phyloP scores from a whole-genome alignment of 1,140 invertebrate species.

The Psilanteris sp. region DNA sequence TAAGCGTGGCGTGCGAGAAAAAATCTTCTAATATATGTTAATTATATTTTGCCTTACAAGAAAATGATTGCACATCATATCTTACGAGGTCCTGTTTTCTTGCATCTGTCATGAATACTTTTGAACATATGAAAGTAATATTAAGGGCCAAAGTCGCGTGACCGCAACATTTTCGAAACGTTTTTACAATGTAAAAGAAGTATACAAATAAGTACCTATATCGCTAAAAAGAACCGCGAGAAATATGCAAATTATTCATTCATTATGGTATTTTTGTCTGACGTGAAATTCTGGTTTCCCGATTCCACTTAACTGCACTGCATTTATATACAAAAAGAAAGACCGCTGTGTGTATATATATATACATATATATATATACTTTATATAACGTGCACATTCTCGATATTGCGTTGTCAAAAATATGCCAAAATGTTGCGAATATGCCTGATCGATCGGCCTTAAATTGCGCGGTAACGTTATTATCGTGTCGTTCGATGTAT shows the following conservation, averaged over 20 bases:
- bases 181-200: conserved; percentile 63
- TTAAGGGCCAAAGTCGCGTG: conserved; percentile 62
- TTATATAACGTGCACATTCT: conserved; percentile 35
- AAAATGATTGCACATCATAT: conserved; percentile 64
- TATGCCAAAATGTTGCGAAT: conserved; percentile 38
- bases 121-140: conserved; percentile 60
- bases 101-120: conserved; percentile 61
- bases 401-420: conserved; percentile 39
- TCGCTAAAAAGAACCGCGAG: conserved; percentile 50
- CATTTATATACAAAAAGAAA: conserved; percentile 36
- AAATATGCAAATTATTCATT: conserved; percentile 63
- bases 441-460: conserved; percentile 16
- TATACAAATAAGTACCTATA: conserved; percentile 57
- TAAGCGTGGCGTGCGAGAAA: conserved; percentile 61
- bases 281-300: conserved; percentile 57
- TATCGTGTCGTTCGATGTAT: conserved; percentile 8
- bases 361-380: too few relatives aligned
- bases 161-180: conserved; percentile 62
- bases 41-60: conserved; percentile 62
- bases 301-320: conserved; percentile 52
- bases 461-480: conserved; percentile 18
- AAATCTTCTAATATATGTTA: conserved; percentile 63
- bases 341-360: too few relatives aligned
- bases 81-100: conserved; percentile 52
- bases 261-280: conserved; percentile 59